Conservation (phyloP, 1,140 invertebrate species). For the Notospermus geniculatus region DNA sequence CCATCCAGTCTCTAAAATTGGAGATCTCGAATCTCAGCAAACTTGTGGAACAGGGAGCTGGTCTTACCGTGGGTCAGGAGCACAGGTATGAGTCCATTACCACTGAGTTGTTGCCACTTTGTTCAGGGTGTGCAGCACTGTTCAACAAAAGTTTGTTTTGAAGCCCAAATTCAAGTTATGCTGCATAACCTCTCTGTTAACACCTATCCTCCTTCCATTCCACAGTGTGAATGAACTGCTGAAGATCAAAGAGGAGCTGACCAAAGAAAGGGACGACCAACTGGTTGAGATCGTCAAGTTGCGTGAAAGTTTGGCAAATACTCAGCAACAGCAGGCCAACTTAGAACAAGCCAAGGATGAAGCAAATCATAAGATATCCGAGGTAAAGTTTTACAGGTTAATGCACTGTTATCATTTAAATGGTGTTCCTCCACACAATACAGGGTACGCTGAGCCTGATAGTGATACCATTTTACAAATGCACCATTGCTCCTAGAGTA, state of each 20-base stretch:
- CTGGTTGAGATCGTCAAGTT: slow-evolving; percentile 47
- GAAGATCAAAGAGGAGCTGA: slow-evolving; percentile 53
- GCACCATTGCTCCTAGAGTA: too few species aligned
- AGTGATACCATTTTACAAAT: too few species aligned
- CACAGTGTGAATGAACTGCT: slow-evolving; percentile 55
- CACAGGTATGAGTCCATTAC: too few species aligned
- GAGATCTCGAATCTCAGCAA: slow-evolving; percentile 57
- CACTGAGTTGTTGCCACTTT: too few species aligned
- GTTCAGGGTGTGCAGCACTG: too few species aligned
- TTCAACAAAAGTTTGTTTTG: too few species aligned
- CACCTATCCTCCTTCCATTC: too few species aligned
- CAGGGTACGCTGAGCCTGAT: too few species aligned
- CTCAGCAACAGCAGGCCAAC: slow-evolving; percentile 27
- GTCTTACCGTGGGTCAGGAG: slow-evolving; percentile 52
- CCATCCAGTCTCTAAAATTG: slow-evolving; percentile 55
- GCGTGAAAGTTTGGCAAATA: slow-evolving; percentile 36
- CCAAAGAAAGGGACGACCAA: slow-evolving; percentile 51
- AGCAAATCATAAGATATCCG: slow-evolving; percentile 40
- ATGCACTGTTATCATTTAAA: background rate
- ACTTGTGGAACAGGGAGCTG: slow-evolving; percentile 55
- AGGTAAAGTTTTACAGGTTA: slow-evolving; percentile 26
- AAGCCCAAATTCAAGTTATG: too few species aligned
- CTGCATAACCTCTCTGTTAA: too few species aligned
- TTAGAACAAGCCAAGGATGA: slow-evolving; percentile 36
- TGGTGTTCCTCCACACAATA: too few species aligned